Percentiles rank a stretch among this genome's conserved stretches.
Conservation (phyloP, 2,888 invertebrate genomes). For the Pollenia angustigena region DNA sequence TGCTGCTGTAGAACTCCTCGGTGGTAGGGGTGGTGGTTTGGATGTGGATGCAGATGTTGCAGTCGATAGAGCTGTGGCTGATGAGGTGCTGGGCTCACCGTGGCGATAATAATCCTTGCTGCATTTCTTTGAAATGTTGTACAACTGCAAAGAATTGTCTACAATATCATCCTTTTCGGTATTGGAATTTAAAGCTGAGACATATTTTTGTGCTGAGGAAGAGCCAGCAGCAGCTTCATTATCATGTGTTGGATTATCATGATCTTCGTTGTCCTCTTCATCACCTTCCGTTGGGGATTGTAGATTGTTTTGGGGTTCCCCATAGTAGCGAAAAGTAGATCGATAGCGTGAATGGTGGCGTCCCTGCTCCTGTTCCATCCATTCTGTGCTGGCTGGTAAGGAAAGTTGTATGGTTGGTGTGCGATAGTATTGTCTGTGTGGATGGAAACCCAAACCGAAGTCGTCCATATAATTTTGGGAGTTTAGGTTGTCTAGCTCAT, state of each 20-base stretch:
- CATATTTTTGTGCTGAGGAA: conserved; percentile 68
- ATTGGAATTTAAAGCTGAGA: conserved; percentile 74
- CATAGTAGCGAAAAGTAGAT: conserved; percentile 79
- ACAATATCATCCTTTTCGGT: conserved; percentile 80
- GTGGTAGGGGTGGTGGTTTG: conserved; percentile 73
- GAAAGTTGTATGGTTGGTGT: conserved; percentile 83
- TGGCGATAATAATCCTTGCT: conserved; percentile 82
- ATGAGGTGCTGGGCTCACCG: conserved; percentile 66
- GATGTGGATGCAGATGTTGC: conserved; percentile 66
- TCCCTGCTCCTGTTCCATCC: conserved; percentile 81
- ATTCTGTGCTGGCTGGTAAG: conserved; percentile 82
- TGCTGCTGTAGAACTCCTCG: conserved; percentile 58
- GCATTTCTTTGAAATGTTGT: conserved; percentile 82
- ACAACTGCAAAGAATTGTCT: conserved; percentile 82
- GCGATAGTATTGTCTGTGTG: conserved; percentile 83
- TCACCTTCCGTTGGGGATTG: conserved; percentile 75
- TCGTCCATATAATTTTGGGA: conserved; percentile 83
- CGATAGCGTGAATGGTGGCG: conserved; percentile 78
- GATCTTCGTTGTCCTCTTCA: conserved; percentile 74
- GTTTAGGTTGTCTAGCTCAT: conserved; percentile 83
- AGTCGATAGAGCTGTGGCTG: conserved; percentile 47
- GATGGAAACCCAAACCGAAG: conserved; percentile 83
- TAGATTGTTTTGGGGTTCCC: conserved; percentile 80
- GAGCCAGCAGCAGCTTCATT: conserved; percentile 53
- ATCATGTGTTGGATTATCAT: conserved; percentile 36